Evolutionary conservation across 2,113 vertebrate species (phyloP).

Genomic region (Entosphenus tridentatus): DNA sequence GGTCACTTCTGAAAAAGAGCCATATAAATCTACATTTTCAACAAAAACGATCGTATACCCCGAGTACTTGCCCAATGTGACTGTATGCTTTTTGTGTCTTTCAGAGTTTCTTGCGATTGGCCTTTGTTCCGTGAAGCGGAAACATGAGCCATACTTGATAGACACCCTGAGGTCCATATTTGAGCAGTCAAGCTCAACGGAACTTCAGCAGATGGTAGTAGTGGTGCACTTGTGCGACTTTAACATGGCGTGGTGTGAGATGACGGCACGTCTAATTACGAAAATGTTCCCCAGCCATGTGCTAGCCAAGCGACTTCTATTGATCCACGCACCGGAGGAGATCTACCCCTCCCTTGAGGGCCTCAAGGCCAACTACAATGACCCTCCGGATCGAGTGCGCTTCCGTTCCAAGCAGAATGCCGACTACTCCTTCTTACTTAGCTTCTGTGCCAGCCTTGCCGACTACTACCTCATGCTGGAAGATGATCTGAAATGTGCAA

Average conservation of each 20-base stretch:
- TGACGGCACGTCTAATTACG: slow-evolving; percentile 14
- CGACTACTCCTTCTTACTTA: slow-evolving; percentile 39
- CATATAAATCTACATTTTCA: no score
- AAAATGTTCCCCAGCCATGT: slow-evolving; percentile 20
- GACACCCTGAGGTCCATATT: slow-evolving; percentile 41
- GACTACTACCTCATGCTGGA: slow-evolving; percentile 53
- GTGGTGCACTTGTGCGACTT: slow-evolving; percentile 40
- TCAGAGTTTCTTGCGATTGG: slow-evolving; percentile 41
- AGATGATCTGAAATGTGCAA: slow-evolving; percentile 27
- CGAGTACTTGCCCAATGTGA: no score
- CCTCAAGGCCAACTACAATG: slow-evolving; percentile 32
- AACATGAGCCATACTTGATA: slow-evolving; percentile 24
- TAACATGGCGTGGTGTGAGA: slow-evolving; percentile 21
- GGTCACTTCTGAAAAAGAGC: no score
- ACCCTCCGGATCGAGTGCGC: slow-evolving; percentile 25
- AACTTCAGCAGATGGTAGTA: slow-evolving; percentile 37
- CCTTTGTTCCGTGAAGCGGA: slow-evolving; percentile 24
- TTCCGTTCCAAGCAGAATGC: slow-evolving; percentile 55
- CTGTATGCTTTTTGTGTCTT: not conserved
- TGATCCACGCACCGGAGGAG: slow-evolving; percentile 21
- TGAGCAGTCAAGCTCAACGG: slow-evolving; percentile 25
- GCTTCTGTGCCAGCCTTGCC: slow-evolving; percentile 33
- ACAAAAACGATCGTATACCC: no score
- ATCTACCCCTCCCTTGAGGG: slow-evolving; percentile 23
- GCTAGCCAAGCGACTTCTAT: slow-evolving; percentile 26